Evolutionary conservation across 2,888 invertebrate species (phyloP), one percentile per base, ranked within the genome.

Genomic region (Pardosa pseudoannulata): DNA sequence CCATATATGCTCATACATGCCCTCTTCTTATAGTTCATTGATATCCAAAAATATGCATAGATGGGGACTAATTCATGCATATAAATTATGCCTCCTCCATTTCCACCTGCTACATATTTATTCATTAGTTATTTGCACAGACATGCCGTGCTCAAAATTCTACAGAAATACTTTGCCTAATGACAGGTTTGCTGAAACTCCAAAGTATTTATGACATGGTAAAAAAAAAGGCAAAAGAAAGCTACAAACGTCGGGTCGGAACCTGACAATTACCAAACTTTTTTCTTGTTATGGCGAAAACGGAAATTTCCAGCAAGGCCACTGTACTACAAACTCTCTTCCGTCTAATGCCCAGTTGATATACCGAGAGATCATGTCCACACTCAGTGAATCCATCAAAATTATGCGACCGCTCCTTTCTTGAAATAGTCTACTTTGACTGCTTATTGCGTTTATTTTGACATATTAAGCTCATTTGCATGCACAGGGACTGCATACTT

Each of bases 401-500:
- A 74, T 81, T 82, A 70, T 31, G 29, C 70, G 64, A 75, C 82
- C 82, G 70, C 75, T 82, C 82, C 82, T 76, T 31, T 31, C 13
- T 13, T 23, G 11, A 41, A 28, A 7, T 46, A 56, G 11, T 19
- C 31, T 31, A 28, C 64, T 70, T 32, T 41, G 50, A 27, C 31
- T 75, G 74, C 74, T 74, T 81, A 74, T 81, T 46, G 67, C 67
- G 28, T 71, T 50, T 64, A 23, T 75, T 82, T 82, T 82, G 82
- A 82, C 82, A 71, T 75, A 82, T 76, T 71, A 82, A 67, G 70
- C 32, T 82, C 70, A 82, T 82, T 82, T 82, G 71, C 75, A 82
- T 82, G 68, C 13, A 74, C 39, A 28, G 16, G 36, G 11, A 16
- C 36, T 39, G 71, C 75, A 75, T 70, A 46, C 70, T 41, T 62